These are phyloP conservation scores for Ophion ventricosus DNA, from an alignment of 2,888 invertebrate species.

Conservation along the genomic window DNA sequence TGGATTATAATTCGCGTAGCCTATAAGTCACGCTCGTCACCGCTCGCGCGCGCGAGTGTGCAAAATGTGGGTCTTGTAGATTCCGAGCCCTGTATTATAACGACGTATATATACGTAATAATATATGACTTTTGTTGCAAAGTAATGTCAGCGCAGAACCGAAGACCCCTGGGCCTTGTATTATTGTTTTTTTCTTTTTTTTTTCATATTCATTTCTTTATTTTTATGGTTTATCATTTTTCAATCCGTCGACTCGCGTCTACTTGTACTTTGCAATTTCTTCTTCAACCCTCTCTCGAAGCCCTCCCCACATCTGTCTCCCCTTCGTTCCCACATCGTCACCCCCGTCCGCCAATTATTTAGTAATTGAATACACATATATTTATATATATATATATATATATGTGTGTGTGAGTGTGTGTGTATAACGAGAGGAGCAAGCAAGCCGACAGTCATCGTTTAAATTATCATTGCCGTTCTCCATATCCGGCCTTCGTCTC, in stretches of 20 bases:
- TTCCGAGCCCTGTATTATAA: slow-evolving; percentile 39
- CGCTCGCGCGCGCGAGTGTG: slow-evolving; percentile 71
- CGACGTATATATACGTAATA: slow-evolving; percentile 33
- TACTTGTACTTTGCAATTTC: slow-evolving; percentile 35
- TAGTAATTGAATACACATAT: slow-evolving; percentile 80
- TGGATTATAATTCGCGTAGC: slow-evolving; percentile 82
- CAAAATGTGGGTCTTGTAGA: slow-evolving; percentile 49
- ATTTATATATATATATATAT: too few relatives aligned
- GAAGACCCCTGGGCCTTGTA: slow-evolving; percentile 50
- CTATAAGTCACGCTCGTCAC: slow-evolving; percentile 82
- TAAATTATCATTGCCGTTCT: slow-evolving; percentile 80
- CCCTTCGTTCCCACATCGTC: slow-evolving; percentile 46
- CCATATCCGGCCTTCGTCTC: slow-evolving; percentile 49
- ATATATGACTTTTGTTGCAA: slow-evolving; percentile 34
- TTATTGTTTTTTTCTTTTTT: slow-evolving; percentile 10
- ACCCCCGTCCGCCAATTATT: slow-evolving; percentile 79
- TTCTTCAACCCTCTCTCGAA: slow-evolving; percentile 47
- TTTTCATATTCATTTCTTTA: slow-evolving; percentile 19
- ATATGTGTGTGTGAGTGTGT: slow-evolving; percentile 23
- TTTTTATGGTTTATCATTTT: slow-evolving; percentile 50
- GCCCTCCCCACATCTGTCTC: slow-evolving; percentile 46
- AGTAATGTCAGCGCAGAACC: slow-evolving; percentile 46
- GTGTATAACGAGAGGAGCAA: slow-evolving; percentile 68
- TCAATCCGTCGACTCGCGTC: slow-evolving; percentile 42
- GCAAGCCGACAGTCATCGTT: slow-evolving; percentile 82